Percentiles rank a stretch among this genome's conserved stretches.
Evolutionary conservation across 1,140 invertebrate genomes (phyloP).

Genomic region (Chlorops oryzae): DNA sequence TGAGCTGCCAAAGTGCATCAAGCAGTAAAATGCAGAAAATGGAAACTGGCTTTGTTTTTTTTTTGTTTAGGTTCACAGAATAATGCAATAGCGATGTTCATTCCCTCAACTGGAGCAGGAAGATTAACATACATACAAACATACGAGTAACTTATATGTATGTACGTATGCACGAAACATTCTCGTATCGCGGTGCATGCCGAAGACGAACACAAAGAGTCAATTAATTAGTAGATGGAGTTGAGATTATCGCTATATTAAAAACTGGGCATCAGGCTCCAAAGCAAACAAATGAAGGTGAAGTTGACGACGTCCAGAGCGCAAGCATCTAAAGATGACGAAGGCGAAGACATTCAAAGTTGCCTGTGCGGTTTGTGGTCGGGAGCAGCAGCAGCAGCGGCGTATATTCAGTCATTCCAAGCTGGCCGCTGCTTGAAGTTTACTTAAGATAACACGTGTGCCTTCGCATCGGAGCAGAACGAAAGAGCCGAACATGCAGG

Average conservation of each 20-base stretch:
- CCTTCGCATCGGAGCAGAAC: neutral
- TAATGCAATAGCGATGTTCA: neutral
- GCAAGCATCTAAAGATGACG: no score
- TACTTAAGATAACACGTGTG: no score
- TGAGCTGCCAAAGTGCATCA: constrained; percentile 44
- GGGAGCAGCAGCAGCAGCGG: constrained; percentile 16
- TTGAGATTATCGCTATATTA: constrained; percentile 44
- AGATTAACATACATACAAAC: neutral
- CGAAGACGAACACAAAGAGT: constrained; percentile 38
- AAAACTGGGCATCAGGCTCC: no score
- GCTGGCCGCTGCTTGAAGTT: no score
- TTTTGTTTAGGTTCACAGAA: neutral
- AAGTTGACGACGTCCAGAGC: no score
- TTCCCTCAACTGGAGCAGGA: neutral
- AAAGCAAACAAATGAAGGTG: no score
- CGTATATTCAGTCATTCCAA: constrained; percentile 42
- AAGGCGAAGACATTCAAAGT: no score
- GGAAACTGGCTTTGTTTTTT: constrained; percentile 45
- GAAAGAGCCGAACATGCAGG: neutral
- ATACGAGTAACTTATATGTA: neutral
- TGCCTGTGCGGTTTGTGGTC: no score
- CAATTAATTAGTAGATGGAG: constrained; percentile 47
- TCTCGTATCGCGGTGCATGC: neutral
- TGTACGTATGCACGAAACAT: neutral
- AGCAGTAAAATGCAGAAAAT: constrained; percentile 46